A percentile compares a stretch with the other conserved stretches of the same genome.
Evolutionary conservation across 2,888 invertebrate species (phyloP).

Genomic region (Drosophila kuntzei): DNA sequence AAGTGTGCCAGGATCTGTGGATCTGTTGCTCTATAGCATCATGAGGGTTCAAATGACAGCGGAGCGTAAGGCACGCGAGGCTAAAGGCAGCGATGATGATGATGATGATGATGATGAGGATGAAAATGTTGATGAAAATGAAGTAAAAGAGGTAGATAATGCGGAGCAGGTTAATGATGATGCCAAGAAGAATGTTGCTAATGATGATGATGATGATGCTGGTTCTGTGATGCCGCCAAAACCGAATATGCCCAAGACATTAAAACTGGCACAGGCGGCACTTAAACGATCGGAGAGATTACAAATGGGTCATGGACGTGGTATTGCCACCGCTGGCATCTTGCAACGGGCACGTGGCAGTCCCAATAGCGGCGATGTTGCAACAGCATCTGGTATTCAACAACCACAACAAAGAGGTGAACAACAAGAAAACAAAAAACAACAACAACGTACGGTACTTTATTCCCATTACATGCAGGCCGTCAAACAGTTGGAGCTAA

Average conservation of each 20-base stretch:
- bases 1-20: conserved; percentile 88
- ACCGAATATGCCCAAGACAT: conserved; percentile 10
- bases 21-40: conserved; percentile 86
- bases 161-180: neutral
- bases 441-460: conserved; percentile 66
- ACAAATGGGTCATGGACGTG: neutral
- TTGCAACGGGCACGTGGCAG: neutral
- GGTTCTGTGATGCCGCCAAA: neutral
- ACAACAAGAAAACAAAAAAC: conserved; percentile 35
- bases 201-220: conserved; percentile 1
- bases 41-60: conserved; percentile 41
- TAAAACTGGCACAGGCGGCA: conserved; percentile 8
- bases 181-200: neutral
- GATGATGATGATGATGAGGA: neutral
- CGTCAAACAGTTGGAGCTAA: conserved; percentile 47
- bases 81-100: neutral
- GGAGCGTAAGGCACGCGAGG: conserved; percentile 15
- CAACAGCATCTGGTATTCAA: neutral
- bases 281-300: conserved; percentile 7
- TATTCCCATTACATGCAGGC: conserved; percentile 69
- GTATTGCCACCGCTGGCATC: neutral
- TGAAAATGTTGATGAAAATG: neutral
- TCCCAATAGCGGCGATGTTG: neutral
- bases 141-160: neutral
- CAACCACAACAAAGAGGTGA: conserved; percentile 38